Conservation (phyloP, 2,113 vertebrate species). For the Pelmatolapia mariae region DNA sequence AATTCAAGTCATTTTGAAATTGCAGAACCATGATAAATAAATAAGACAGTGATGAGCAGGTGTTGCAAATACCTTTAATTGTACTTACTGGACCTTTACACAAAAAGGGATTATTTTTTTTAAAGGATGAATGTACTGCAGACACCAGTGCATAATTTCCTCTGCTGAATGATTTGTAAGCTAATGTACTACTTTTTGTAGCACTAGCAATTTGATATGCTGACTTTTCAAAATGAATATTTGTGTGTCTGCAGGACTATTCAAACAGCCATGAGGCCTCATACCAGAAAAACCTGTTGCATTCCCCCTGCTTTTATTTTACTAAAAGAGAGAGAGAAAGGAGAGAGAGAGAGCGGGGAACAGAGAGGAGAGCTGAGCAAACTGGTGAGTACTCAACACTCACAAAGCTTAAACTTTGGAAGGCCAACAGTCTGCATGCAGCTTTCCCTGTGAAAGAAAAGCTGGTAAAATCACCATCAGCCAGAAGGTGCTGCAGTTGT, state of each 20-base stretch:
- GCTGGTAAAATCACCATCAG: too few species aligned
- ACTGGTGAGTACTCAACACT: constrained; percentile 77
- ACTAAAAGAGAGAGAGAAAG: constrained; percentile 15
- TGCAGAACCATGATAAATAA: background rate
- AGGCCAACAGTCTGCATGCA: background rate
- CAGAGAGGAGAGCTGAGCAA: constrained; percentile 75
- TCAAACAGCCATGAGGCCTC: constrained; percentile 67
- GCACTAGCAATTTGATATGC: background rate
- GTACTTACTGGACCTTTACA: background rate
- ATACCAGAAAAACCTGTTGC: constrained; percentile 91
- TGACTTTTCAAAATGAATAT: background rate
- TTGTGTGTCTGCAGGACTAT: constrained; percentile 46
- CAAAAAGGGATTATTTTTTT: background rate
- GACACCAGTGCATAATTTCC: background rate
- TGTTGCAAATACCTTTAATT: background rate
- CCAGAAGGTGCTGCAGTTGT: too few species aligned
- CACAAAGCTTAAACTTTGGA: background rate
- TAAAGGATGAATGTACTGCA: background rate
- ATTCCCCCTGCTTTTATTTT: constrained; percentile 63
- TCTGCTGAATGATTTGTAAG: background rate
- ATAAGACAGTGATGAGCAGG: background rate
- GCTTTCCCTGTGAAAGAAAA: background rate
- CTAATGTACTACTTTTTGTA: background rate
- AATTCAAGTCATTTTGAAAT: background rate
- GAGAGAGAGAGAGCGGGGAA: constrained; percentile 22